Base-by-base conservation (phyloP, 2,113 vertebrate species). In the Microtus richardsoni region DNA sequence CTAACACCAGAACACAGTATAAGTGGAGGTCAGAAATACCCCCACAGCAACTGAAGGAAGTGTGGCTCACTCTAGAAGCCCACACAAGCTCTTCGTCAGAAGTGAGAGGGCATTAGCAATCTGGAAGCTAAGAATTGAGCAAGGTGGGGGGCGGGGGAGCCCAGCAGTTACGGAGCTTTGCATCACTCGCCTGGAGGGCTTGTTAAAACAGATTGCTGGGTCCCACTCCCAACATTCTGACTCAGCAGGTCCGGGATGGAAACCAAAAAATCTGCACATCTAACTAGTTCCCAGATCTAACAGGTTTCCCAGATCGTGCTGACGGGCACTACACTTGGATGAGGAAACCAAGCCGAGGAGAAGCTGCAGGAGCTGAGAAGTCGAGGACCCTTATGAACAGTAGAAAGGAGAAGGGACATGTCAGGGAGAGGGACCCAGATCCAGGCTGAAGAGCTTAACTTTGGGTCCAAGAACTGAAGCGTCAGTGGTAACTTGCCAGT, bases 181-280 rank as follows among this genome's bases (percentile, higher is more conserved):
- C 13, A 1, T 70, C 87, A 30, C 52, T 82, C 58, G 60, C 79
- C 89, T 71, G 62, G 47, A 91, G 30, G 74, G 28, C 88, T 78
- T 75, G 41, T 82, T 41, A 73, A 84, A 93, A 91, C 86, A 41
- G 58, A 64, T 12, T 9, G 28, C 47, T 36, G 70, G 85, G 64
- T 64, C 41, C 24, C 47, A 19, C 49, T 94, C 88, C 92, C 62
- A 44, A 62, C 62, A 17, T 79, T 94, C 78, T 84, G 91, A 91
- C 92, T 87, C 88, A 71, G 1, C 58, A 84, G 68, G 44, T 85
- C 88, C 73, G 24, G 83, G 47, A 39, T 41, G 10, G 78, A 93
- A 80, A 95, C 41, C 7, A 86, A 66, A 71, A 89, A 60, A 28
- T 16, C 47, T 60, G 47, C 73, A 22, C 52, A 87, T 95, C 93